Base-by-base conservation (phyloP, 2,113 vertebrate species). In the Neodon shergylaensis region DNA sequence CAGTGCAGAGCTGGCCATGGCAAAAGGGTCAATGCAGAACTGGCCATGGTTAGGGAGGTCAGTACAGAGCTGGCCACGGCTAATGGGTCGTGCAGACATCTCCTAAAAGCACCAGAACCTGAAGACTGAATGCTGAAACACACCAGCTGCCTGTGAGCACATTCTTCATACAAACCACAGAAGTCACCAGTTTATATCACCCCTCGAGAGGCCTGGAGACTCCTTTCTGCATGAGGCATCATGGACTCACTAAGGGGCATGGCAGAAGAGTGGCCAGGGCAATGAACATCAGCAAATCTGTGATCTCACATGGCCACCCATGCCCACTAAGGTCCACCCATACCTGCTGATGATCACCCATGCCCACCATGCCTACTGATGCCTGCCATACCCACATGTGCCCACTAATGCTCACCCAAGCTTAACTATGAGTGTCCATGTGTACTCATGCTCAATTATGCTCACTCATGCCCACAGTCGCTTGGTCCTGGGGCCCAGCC, bases 231-330 rank as follows among this genome's bases (percentile, higher is more conserved):
- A 14, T 24, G 5, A 81, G 12, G 17, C 22, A 7, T 3, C 5
- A 0, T 0, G 2, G 63, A 31, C 16, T 61, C 11, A 19, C 19
- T 72, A 1, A 33, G 1, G 16, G 73, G 26, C 6, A 21, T 3
- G 66, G 7, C 0, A 0, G n/a, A 2, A 1, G 0, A 21, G n/a
- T 2, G 4, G n/a, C 42, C 42, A 44, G 4, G 7, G 36, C 70
- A 39, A 36, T 72, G 36, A 72, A 72, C 17, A 72, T 17, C n/a
- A 36, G 52, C 5, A 24, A 3, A 14, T 1, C 26, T 17, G 12
- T 3, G 6, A 21, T 1, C 54, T 7, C 4, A 7, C 19, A 72
- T 1, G 7, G 6, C 39, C 19, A 39, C n/a, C 17, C 70, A 16
- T 9, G 17, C 7, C 19, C 72, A n/a, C 4, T 42, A 39, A 42